Evolutionary conservation across 2,888 invertebrate genomes (phyloP), one percentile per base, ranked within the genome.

Genomic region (Thera obeliscata): DNA sequence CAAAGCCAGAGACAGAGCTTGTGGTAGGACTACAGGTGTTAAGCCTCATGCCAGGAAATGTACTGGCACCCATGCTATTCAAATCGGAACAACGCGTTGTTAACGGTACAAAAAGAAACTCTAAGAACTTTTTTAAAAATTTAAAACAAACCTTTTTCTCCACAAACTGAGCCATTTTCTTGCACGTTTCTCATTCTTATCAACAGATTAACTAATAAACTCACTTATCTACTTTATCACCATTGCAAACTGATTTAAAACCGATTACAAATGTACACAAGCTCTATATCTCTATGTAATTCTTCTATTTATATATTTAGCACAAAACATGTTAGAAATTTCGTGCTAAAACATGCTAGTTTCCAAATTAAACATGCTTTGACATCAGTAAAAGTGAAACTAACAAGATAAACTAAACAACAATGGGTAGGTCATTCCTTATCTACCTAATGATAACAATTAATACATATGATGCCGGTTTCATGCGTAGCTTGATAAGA

Each of bases 401-500:
- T 33, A 52, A 52, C 33, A 64, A 58, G 52, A 52, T 3, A 56
- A 56, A 65, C 60, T 60, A 38, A 55, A 36, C 72, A 70, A 65
- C 48, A 59, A 63, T 72, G 3, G 41, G 59, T 74, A 68, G 76
- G 78, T 79, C 75, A 80, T 60, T 66, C 70, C 71, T 72, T 70
- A 74, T 73, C 74, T 70, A 74, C 73, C 74, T 71, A 62, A 59
- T 76, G 78, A 82, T 81, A 78, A 78, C 66, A 76, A 67, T 74
- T 76, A 52, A 78, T 77, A 22, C 22, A 22, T 22, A 78, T 75
- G 76, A 75, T 67, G 76, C 70, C 72, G 64, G 57, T 73, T 73
- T 75, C 69, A 67, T 69, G 58, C 69, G 43, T 64, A 76, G 22
- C 41, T 38, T 63, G 77, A 77, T 77, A 79, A 69, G 12, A 55